Conservation (phyloP, 2,888 invertebrate species). For the Zelleria hepariella region DNA sequence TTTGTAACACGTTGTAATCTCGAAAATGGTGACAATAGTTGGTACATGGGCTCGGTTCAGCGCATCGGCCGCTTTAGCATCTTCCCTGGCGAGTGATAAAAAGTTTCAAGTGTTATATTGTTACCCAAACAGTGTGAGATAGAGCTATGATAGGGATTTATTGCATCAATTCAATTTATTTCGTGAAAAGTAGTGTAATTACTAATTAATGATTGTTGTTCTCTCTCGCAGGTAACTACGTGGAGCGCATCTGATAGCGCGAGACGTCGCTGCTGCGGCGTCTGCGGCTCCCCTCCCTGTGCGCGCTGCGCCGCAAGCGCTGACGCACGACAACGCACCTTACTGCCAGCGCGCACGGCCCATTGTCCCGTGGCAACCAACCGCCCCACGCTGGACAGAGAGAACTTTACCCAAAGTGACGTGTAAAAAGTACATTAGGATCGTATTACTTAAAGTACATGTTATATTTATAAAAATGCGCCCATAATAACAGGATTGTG, state of each 20-base stretch:
- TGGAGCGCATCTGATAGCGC: constrained; percentile 70
- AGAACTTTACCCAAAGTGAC: background rate
- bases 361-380: background rate
- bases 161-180: no score
- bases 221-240: constrained; percentile 81
- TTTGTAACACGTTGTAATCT: no score
- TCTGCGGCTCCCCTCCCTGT: constrained; percentile 50
- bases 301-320: constrained; percentile 37
- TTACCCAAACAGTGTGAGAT: no score
- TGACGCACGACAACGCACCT: constrained; percentile 11
- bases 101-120: background rate
- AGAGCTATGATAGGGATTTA: no score
- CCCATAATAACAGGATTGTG: background rate
- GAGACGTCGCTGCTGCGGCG: constrained; percentile 56
- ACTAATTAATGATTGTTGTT: no score
- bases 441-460: background rate
- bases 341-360: background rate
- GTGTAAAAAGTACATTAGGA: constrained; percentile 2
- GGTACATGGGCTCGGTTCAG: constrained; percentile 98
- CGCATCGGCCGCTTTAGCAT: constrained; percentile 97
- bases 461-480: background rate
- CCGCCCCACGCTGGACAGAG: background rate
- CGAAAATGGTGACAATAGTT: constrained; percentile 99
- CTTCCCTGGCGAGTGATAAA: constrained; percentile 10
- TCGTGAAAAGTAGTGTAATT: no score